Evolutionary conservation across 2,113 vertebrate species (phyloP), one percentile per base, ranked within the genome.

Genomic region (Erythrolamprus reginae): DNA sequence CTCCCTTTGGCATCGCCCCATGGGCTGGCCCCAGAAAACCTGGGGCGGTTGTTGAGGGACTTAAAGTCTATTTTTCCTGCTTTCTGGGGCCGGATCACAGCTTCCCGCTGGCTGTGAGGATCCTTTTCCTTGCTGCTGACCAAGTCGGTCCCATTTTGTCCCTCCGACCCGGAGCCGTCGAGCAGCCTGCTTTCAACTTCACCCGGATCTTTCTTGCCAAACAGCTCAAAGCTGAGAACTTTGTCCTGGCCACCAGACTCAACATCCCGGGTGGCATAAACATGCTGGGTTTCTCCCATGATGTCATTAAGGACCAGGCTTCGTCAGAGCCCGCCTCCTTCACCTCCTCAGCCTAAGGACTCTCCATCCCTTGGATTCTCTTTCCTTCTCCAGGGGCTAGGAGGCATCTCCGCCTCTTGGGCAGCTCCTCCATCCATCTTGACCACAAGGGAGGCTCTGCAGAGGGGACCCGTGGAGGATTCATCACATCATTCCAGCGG

Each of bases 231-330:
- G 93, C 95, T 92, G 1, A 96, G 94, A 89, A 97, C 97, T 95
- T 98, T 97, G 94, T 97, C 93, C 48, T 98, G 96, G 95, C 96
- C 96, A 95, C 96, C 96, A 84, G 94, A 84, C 94, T 97, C 97
- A 89, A 97, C 95, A 93, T 97, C 95, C 87, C 97, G 95, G 94
- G 97, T 96, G 93, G 96, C 95, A 91, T 97, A 98, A 94, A 95
- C 97, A 96, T 96, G 98, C 97, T 97, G 98, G 96, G 97, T 97
- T 96, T 98, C 98, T 98, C 98, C 98, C 93, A 98, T 98, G 98
- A 98, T 98, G 97, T 96, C 98, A 92, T n/a, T 91, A 48, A 90
- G 93, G 90, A 55, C 61, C 17, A 87, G 95, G 28, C 82, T 96
- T 97, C 95, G 21, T 94, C 92, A 93, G 94, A 96, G 95, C 97